Base-by-base conservation (phyloP, 2,113 vertebrate genomes). In the Corythaixoides concolor region DNA sequence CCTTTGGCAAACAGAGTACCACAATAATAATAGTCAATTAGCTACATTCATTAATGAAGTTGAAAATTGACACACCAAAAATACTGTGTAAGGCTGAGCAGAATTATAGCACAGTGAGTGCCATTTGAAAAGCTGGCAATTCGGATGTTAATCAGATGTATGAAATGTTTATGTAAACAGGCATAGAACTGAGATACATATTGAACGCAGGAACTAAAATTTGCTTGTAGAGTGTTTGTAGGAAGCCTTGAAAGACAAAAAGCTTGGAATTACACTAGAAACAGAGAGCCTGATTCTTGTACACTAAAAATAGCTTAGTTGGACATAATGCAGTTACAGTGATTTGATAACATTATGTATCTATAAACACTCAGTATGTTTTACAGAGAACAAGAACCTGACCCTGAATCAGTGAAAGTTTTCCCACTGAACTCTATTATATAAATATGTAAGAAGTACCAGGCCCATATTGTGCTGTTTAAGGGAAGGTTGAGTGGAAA, bases 1-100 rank as follows among this genome's bases (percentile, higher is more conserved):
- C 66, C 88, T 90, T 92, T 94, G 91, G 85, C 72, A 93, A 94
- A 82, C 23, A 58, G 39, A 63, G 53, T 72, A 92, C 82, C 50
- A 76, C 50, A 66, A 68, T 67, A 88, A 79, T 87, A 86, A 67
- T 19, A 37, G 72, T 89, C 85, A 94, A 81, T 95, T 94, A 96
- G 67, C 73, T 62, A 85, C 32, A 35, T 74, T 96, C 76, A 95
- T 94, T 89, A 95, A 97, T 95, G 94, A 93, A 81, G 64, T 3
- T n/a, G 70, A 93, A 69, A 68, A 78, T 67, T 87, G 70, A 70
- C n/a, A 92, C 11, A 33, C 60, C 76, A 95, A 96, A 94, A 90
- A 86, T 64, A 53, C 16, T 78, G 39, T 67, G 33, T 41, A 82
- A 73, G 41, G 47, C 89, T 73, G 69, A 92, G 35, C 19, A 58